Base-by-base conservation (phyloP, 2,113 vertebrate species). In the Anarrhichthys ocellatus region DNA sequence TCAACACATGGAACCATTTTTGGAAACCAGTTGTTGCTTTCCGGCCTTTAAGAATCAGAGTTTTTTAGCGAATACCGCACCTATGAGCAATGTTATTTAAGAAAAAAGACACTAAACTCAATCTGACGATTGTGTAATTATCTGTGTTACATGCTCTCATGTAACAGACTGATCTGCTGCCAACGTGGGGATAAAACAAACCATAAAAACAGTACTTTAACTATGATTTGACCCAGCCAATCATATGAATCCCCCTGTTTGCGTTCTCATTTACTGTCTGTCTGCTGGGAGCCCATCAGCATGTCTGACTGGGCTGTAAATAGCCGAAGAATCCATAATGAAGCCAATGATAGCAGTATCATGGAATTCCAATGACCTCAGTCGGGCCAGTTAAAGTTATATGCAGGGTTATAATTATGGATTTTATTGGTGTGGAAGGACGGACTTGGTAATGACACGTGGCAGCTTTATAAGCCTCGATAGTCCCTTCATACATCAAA, bases 351-450 rank as follows among this genome's bases (percentile, higher is more conserved):
- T 66, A 71, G 74, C 68, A 22, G 68, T 34, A 76, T 82, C 82
- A 80, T 88, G 66, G 87, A 89, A 86, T 87, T 86, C 81, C 90
- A 90, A 82, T 87, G 83, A 90, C 87, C 83, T 89, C 85, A 27
- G 81, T 75, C 17, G 29, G 81, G 71, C 87, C 87, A 89, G 87
- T 87, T 87, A 88, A 87, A 88, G 75, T 68, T 77, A 71, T 68
- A 80, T 32, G 63, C 72, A 11, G 76, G 67, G 29, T 27, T 40
- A 76, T 90, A 87, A 90, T 90, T 78, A 89, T 86, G 75, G 66
- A 65, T 90, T 88, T 89, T 81, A 92, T 83, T 79, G 87, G 76
- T 17, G 24, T 42, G 59, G 80, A 83, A 66, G 82, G 34, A 90
- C 62, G n/a, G 66, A 80, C 52, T 68, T 0, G 34, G 78, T 87